Evolutionary conservation across 2,113 vertebrate species (phyloP), one percentile per base, ranked within the genome.

Genomic region (Potamarius usumacintae): DNA sequence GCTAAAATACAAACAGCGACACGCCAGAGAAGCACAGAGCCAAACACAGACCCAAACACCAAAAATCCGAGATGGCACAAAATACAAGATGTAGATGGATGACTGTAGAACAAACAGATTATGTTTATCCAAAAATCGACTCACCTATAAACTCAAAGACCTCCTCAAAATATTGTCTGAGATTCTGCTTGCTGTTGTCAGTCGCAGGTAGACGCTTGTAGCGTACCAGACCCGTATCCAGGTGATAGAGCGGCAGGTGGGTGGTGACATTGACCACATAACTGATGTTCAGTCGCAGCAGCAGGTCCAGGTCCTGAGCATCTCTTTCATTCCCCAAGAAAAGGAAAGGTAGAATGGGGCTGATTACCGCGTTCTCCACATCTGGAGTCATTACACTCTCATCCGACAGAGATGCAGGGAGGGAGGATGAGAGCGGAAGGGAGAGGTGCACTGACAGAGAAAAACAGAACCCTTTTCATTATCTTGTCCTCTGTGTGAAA

Each of bases 181-280:
- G 95, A 93, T 97, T 96, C 92, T 97, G 96, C 91, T 96, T 96
- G 95, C 94, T 96, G 94, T 95, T 97, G 90, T 97, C 96, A 0
- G 96, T 96, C 85, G 96, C 96, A 0, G 96, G 96, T 57, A 97
- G 93, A 77, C 96, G 89, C 91, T 97, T 97, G 92, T 97, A 97
- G 88, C 93, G 95, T 86, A 95, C 91, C 34, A 95, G 92, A 18
- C 96, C 96, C 0, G 93, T 93, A 82, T 92, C 93, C 84, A 94
- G 90, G 69, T 97, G 96, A 93, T 97, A 97, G 82, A 97, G 95
- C 2, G 96, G 96, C 86, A 97, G 94, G 91, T 97, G 96, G 5
- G 96, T 96, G 77, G 96, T 97, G 90, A 97, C 95, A 10, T 97
- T 97, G 55, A 97, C 94, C 89, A 97, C 95, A 12, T 94, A 97